A percentile compares a stretch with the other conserved stretches of the same genome.
Evolutionary conservation across 1,140 invertebrate genomes (phyloP).

Genomic region (Conus betulinus): DNA sequence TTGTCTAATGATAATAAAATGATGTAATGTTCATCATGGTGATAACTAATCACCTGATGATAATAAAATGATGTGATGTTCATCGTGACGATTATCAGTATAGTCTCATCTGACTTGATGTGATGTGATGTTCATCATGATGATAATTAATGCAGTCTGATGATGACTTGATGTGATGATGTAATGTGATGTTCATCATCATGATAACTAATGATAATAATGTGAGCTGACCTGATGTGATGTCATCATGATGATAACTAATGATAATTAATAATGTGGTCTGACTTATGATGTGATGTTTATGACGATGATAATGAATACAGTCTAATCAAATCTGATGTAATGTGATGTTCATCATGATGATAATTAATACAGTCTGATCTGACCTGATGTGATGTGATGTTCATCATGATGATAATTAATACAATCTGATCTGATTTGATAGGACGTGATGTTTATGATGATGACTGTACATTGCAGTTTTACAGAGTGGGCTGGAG

Average conservation of each 20-base stretch:
- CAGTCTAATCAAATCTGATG: too few species aligned
- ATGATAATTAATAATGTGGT: background rate
- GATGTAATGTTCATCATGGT: background rate
- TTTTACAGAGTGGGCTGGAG: constrained; percentile 82
- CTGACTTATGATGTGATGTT: too few species aligned
- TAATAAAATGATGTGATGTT: background rate
- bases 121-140: too few species aligned
- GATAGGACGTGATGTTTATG: background rate
- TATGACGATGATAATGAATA: background rate
- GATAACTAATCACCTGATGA: background rate
- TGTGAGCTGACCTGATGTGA: too few species aligned
- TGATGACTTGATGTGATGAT: background rate
- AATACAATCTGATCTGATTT: background rate
- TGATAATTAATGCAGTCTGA: background rate
- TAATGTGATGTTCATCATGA: background rate
- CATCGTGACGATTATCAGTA: background rate
- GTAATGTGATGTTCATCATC: background rate
- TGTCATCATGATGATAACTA: too few species aligned
- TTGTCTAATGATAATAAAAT: too few species aligned
- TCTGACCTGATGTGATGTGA: background rate
- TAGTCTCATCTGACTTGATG: constrained; percentile 77
- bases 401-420: background rate
- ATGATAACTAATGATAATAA: too few species aligned
- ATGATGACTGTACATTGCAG: constrained; percentile 75
- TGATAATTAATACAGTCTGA: background rate